Percentiles rank a stretch among this genome's conserved stretches.
Conservation (phyloP, 2,888 invertebrate genomes). For the Zhuqinia jingwanae region DNA sequence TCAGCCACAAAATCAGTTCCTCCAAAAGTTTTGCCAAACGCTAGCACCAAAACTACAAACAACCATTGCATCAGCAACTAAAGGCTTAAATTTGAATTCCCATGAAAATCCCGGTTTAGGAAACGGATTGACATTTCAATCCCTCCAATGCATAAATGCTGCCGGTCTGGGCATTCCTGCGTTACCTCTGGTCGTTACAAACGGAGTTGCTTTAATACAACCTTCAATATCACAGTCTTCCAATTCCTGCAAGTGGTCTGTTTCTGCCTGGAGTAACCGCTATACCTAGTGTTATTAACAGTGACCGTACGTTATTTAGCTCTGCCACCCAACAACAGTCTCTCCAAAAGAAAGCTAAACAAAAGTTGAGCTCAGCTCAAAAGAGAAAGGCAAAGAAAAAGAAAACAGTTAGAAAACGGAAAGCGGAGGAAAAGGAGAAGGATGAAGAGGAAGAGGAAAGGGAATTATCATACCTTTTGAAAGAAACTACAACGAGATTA, state of each 20-base stretch:
- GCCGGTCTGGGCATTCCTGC: slow-evolving; percentile 20
- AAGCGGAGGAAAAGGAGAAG: slow-evolving; percentile 59
- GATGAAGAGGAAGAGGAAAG: slow-evolving; percentile 69
- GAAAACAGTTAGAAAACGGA: slow-evolving; percentile 48
- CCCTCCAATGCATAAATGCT: slow-evolving; percentile 49
- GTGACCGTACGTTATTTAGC: not conserved
- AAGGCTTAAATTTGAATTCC: not conserved
- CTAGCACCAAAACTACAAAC: slow-evolving; percentile 25
- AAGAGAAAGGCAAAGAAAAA: slow-evolving; percentile 56
- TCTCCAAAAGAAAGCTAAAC: slow-evolving; percentile 14
- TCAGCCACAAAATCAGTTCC: not conserved
- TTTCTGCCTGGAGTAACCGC: slow-evolving; percentile 52
- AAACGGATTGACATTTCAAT: slow-evolving; percentile 44
- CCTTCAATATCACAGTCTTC: slow-evolving; percentile 56
- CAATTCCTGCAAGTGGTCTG: slow-evolving; percentile 54
- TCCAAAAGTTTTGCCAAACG: slow-evolving; percentile 26
- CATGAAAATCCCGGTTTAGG: not conserved
- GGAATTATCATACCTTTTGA: slow-evolving; percentile 70
- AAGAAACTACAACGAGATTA: slow-evolving; percentile 75
- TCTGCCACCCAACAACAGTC: not conserved
- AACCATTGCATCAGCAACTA: not conserved
- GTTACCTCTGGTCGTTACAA: slow-evolving; percentile 59
- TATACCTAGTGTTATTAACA: slow-evolving; percentile 44
- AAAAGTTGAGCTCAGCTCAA: not conserved
- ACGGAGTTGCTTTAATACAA: slow-evolving; percentile 62